phyloP scores from a whole-genome alignment of 2,113 vertebrate species.

The Mesitornis unicolor region DNA sequence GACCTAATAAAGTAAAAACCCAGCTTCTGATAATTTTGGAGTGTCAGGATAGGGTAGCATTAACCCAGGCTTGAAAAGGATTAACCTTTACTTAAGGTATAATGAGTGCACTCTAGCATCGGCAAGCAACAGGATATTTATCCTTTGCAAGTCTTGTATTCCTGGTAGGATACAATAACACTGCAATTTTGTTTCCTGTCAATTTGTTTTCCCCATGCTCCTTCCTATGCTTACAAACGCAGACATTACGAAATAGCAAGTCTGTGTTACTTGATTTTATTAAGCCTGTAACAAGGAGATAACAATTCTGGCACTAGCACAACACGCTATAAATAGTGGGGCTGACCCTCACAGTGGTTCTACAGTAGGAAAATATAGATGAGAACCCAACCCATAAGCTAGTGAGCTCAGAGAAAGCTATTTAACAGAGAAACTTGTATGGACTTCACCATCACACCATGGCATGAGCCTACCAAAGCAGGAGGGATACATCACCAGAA shows the following conservation, averaged over 20 bases:
- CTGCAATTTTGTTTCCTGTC: constrained; percentile 29
- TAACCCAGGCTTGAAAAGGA: constrained; percentile 34
- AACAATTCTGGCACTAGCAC: not conserved
- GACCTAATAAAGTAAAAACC: not conserved
- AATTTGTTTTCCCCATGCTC: constrained; percentile 14
- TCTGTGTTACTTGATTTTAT: constrained; percentile 25
- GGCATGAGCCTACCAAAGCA: not conserved
- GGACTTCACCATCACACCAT: not conserved
- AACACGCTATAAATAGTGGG: not conserved
- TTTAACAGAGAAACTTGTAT: not conserved
- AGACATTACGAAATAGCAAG: not conserved
- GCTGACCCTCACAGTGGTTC: not conserved
- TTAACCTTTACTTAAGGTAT: constrained; percentile 35
- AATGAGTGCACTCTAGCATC: not conserved
- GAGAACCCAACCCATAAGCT: not conserved
- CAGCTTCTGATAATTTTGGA: not conserved
- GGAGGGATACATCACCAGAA: not conserved
- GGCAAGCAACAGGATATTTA: constrained; percentile 22
- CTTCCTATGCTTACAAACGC: not conserved
- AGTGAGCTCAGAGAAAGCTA: not conserved
- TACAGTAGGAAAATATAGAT: not conserved
- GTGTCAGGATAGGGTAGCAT: not conserved
- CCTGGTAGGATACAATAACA: constrained; percentile 29
- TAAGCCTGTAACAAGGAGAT: constrained; percentile 35
- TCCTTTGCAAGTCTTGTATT: not conserved